These are phyloP conservation scores for Torymus auratus DNA, from an alignment of 2,888 invertebrate species.

Conservation along the genomic window DNA sequence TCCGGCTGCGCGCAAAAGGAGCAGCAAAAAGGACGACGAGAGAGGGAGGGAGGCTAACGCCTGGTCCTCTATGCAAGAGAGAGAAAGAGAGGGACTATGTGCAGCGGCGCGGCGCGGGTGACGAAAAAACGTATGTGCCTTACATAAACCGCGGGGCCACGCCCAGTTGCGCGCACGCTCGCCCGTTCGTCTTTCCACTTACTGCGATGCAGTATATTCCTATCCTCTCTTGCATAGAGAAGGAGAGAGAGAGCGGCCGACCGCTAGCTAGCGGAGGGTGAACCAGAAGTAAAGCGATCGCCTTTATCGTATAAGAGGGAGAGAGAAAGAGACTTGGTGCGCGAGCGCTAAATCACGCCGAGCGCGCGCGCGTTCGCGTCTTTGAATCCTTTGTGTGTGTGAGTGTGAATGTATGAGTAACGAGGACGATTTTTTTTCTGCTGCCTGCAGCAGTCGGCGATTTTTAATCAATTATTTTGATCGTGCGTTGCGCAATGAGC, in stretches of 20 bases:
- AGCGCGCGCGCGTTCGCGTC: no score
- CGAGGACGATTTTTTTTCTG: no score
- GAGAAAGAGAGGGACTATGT: conserved; percentile 19
- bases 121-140: conserved; percentile 72
- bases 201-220: conserved; percentile 1
- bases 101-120: conserved; percentile 61
- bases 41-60: background rate
- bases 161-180: conserved; percentile 65
- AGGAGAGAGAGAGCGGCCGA: conserved; percentile 5
- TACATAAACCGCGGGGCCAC: conserved; percentile 74
- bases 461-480: no score
- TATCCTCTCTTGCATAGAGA: no score
- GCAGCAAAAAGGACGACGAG: conserved; percentile 14
- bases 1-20: conserved; percentile 23
- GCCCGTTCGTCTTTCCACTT: conserved; percentile 39
- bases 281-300: conserved; percentile 21
- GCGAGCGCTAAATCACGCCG: no score
- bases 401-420: no score
- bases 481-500: no score
- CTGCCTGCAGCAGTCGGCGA: no score
- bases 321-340: no score
- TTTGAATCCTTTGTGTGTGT: no score
- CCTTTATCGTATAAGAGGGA: background rate
- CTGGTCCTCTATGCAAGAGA: background rate
- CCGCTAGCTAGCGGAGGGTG: conserved; percentile 29